A percentile compares a stretch with the other conserved stretches of the same genome.
Evolutionary conservation across 2,113 vertebrate genomes (phyloP).

Genomic region (Uropsilus gracilis): DNA sequence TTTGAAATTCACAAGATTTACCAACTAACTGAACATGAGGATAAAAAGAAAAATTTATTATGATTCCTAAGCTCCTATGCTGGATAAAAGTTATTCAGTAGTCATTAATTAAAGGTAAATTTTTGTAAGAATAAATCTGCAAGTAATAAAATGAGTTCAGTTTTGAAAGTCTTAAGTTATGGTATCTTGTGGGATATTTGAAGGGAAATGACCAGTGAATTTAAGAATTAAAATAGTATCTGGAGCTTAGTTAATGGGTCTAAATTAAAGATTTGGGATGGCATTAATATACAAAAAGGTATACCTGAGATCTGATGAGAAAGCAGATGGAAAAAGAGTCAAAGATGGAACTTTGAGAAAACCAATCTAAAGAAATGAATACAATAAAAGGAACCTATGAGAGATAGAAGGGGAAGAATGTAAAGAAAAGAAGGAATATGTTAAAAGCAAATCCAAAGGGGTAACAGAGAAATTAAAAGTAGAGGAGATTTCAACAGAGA

Average conservation of each 20-base stretch:
- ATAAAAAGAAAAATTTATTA: conserved; percentile 3
- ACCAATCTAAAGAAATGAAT: neutral
- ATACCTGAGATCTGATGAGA: neutral
- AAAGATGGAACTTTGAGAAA: neutral
- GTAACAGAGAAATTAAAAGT: neutral
- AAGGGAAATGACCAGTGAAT: neutral
- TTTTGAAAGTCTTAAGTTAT: conserved; percentile 22
- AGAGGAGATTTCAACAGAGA: neutral
- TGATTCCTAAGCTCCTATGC: conserved; percentile 12
- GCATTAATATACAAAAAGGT: neutral
- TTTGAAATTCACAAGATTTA: neutral
- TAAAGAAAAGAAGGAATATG: neutral
- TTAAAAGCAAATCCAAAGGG: neutral
- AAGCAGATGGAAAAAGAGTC: neutral
- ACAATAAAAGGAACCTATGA: neutral
- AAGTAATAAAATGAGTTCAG: neutral
- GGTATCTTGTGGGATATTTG: neutral
- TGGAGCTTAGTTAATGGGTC: neutral
- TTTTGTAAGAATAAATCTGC: neutral
- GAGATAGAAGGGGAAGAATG: too few relatives aligned
- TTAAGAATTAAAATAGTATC: neutral
- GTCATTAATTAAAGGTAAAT: neutral
- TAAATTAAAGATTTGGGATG: neutral
- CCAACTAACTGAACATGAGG: neutral
- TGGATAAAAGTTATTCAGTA: neutral